Percentiles rank a stretch among this genome's conserved stretches.
phyloP scores from a whole-genome alignment of 2,888 invertebrate genomes.

The Hyalella azteca region DNA sequence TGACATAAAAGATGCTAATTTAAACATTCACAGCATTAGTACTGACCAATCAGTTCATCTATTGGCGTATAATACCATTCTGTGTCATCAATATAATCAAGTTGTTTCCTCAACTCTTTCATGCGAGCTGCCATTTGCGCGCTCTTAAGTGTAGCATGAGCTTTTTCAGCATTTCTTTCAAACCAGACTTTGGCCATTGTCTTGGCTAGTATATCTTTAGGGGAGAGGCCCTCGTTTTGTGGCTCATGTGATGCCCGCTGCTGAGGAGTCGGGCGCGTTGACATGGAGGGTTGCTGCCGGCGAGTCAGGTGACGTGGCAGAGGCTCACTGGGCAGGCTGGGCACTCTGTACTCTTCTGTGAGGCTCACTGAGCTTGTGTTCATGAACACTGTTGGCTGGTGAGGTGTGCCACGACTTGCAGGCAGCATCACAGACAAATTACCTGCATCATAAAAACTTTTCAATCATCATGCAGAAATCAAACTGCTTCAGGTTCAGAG shows the following conservation, averaged over 20 bases:
- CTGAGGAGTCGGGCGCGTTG: not conserved
- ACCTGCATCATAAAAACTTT: no score
- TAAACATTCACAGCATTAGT: no score
- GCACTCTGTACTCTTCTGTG: not conserved
- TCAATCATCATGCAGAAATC: no score
- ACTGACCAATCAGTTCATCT: constrained; percentile 31
- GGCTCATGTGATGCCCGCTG: not conserved
- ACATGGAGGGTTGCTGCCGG: constrained; percentile 16
- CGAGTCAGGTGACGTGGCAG: not conserved
- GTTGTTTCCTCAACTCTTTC: constrained; percentile 30
- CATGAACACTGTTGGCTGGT: not conserved
- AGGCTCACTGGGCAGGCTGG: not conserved
- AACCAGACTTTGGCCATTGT: constrained; percentile 38
- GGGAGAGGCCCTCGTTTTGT: not conserved
- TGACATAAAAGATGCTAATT: no score
- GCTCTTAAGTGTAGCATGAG: not conserved
- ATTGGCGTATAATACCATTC: constrained; percentile 12
- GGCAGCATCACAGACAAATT: not conserved
- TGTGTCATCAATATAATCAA: constrained; percentile 26
- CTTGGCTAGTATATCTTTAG: constrained; percentile 19
- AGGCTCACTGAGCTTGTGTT: not conserved
- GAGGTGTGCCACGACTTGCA: not conserved
- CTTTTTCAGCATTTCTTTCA: constrained; percentile 36
- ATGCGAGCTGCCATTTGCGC: not conserved
- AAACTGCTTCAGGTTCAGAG: no score